Base-by-base conservation (phyloP, 2,888 invertebrate species). In the Zygothrica quintamaculata region DNA sequence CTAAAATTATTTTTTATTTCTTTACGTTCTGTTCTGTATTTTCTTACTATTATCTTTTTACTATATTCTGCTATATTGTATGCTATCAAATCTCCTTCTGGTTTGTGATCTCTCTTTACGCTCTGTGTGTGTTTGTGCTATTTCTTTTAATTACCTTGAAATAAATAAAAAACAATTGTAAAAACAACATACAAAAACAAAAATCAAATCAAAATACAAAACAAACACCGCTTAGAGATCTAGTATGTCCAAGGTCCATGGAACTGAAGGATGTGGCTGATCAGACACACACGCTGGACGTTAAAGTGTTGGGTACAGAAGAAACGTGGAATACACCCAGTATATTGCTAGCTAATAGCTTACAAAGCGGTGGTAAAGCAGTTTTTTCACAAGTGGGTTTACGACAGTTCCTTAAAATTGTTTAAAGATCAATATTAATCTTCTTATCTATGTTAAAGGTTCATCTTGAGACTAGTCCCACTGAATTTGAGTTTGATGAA, bases 301-400 rank as follows among this genome's bases (percentile, higher is more conserved):
- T 96, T 5, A 93, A 95, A 87, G 94, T 96, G 22, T 91, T 96
- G 58, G 96, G 96, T 0, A 94, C 95, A 0, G 96, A 96, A 85
- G 96, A 96, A 89, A 96, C 96, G 0, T 96, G 96, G 96, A 95
- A 96, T 55, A 96, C 96, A 0, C 96, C 96, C 0, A 96, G 96
- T 65, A 92, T 96, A 53, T 91, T 96, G 56, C 92, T 96, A 76
- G 96, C 96, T 1, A 92, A 92, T 34, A 93, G 93, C 43, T 92
- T 93, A 16, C 93, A 93, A 22, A 93, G 93, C 44, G 93, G 93
- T 11, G 96, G 96, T 11, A 93, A 93, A 72, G 95, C 95, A 3
- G 94, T 97, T 37, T 96, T 97, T 88, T 96, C 96, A 16, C 95
- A 95, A 92, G 95, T 95, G 88, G 40, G n/a, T 18, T 8, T 7